Conservation (phyloP, 2,797 vertebrate species). For the Adelosebastes latens region DNA sequence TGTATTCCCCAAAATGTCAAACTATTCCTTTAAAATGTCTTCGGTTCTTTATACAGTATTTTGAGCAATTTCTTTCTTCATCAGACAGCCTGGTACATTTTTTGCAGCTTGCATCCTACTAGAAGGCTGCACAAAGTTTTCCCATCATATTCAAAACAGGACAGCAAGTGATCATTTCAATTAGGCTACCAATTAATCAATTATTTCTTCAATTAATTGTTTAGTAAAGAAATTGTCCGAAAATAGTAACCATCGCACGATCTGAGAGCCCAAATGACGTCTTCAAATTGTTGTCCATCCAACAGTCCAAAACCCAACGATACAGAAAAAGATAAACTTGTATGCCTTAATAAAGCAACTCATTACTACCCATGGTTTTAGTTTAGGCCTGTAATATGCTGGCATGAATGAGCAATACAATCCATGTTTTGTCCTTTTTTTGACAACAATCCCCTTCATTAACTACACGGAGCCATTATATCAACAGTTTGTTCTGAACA, state of each 20-base stretch:
- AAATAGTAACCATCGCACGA: neutral
- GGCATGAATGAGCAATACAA: slow-evolving; percentile 33
- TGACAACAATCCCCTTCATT: neutral
- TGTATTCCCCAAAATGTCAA: neutral
- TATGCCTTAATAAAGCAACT: slow-evolving; percentile 2
- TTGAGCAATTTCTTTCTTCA: neutral
- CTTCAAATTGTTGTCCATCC: neutral
- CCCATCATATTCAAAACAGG: neutral
- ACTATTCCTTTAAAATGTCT: neutral
- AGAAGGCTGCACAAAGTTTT: neutral
- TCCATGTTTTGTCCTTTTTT: slow-evolving; percentile 18
- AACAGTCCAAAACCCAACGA: neutral
- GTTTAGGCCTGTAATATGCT: slow-evolving; percentile 17
- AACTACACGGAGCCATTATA: neutral
- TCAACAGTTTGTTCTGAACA: slow-evolving; percentile 22
- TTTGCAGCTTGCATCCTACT: neutral
- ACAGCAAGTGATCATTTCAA: neutral
- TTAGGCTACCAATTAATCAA: neutral
- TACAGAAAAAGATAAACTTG: neutral
- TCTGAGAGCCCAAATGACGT: neutral
- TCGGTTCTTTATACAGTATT: neutral
- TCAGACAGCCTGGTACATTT: neutral
- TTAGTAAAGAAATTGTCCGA: neutral
- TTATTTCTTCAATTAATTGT: neutral
- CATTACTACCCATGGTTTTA: slow-evolving; percentile 22